phyloP scores from a whole-genome alignment of 2,113 vertebrate species.

The Natator depressus region DNA sequence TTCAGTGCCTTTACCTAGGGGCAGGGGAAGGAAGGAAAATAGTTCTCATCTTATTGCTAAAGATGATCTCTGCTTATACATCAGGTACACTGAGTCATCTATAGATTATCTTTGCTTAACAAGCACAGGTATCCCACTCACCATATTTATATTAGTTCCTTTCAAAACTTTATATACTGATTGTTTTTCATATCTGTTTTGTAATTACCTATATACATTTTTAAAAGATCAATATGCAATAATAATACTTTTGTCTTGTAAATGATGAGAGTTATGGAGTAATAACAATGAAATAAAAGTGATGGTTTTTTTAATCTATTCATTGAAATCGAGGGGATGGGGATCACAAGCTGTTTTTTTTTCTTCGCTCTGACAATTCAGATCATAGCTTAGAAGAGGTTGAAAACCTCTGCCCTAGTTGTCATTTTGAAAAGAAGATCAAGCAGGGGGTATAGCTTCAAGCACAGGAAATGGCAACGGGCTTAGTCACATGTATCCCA shows the following conservation, averaged over 20 bases:
- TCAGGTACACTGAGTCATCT: background rate
- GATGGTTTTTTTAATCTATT: conserved; percentile 64
- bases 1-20: background rate
- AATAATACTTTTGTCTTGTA: conserved; percentile 50
- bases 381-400: background rate
- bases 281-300: conserved; percentile 62
- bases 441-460: background rate
- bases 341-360: conserved; percentile 9
- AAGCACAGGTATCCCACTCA: conserved; percentile 9
- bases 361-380: conserved; percentile 5
- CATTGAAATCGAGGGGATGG: conserved; percentile 50
- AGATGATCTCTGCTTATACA: background rate
- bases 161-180: conserved; percentile 29
- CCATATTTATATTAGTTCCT: conserved; percentile 2
- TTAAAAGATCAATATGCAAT: conserved; percentile 42
- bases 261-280: conserved; percentile 48
- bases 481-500: background rate
- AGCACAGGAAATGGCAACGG: background rate
- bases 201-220: conserved; percentile 54
- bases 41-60: background rate
- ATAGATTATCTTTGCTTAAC: background rate
- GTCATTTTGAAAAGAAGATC: background rate
- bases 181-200: conserved; percentile 58
- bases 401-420: background rate
- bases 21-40: background rate